These are phyloP conservation scores for Altica lythri DNA, from an alignment of 2,888 invertebrate species.

Conservation along the genomic window DNA sequence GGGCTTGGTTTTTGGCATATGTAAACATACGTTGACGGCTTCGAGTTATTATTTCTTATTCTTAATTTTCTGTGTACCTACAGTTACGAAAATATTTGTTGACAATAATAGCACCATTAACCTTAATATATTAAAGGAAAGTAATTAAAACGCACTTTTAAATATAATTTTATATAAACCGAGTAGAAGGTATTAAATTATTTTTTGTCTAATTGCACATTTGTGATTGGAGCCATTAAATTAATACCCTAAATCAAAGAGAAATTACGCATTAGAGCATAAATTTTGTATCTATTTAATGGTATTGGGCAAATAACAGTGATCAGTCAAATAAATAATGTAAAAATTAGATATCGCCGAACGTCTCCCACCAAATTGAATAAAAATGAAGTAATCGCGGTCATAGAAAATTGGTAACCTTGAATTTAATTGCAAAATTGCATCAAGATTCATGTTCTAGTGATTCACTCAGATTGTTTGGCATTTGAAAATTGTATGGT, in stretches of 20 bases:
- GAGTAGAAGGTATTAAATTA: no score
- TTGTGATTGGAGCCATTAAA: slow-evolving; percentile 21
- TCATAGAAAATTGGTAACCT: slow-evolving; percentile 51
- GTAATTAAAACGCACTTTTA: no score
- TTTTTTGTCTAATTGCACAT: slow-evolving; percentile 12
- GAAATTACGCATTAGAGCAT: slow-evolving; percentile 32
- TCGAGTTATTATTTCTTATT: not conserved
- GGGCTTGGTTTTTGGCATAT: slow-evolving; percentile 41
- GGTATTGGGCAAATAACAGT: slow-evolving; percentile 30
- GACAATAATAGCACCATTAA: no score
- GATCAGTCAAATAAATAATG: slow-evolving; percentile 25
- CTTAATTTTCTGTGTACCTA: no score
- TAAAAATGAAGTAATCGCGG: slow-evolving; percentile 42
- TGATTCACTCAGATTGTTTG: slow-evolving; percentile 48
- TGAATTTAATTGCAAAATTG: slow-evolving; percentile 50
- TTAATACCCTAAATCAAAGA: slow-evolving; percentile 31
- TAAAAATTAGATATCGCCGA: slow-evolving; percentile 1
- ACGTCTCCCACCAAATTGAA: slow-evolving; percentile 26
- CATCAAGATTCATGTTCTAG: slow-evolving; percentile 47
- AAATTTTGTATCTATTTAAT: slow-evolving; percentile 27
- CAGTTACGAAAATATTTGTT: no score
- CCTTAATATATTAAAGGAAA: no score
- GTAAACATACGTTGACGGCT: slow-evolving; percentile 12
- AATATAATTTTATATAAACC: no score
- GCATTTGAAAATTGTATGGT: slow-evolving; percentile 50